Conservation (phyloP, 2,113 vertebrate genomes). For the Microcebus jonahi region DNA sequence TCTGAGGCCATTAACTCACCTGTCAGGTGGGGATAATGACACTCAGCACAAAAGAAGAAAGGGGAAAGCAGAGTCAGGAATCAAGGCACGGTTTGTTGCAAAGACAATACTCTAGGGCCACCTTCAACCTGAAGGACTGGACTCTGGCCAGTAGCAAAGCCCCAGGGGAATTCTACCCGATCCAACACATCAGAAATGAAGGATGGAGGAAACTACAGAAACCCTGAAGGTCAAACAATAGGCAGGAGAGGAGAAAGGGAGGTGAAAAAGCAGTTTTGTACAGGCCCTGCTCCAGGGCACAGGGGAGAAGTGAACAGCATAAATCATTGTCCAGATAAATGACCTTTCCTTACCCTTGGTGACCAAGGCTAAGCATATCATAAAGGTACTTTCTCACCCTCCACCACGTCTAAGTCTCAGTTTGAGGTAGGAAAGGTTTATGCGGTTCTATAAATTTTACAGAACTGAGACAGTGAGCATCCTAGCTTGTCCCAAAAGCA, state of each 20-base stretch:
- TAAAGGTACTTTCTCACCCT: neutral
- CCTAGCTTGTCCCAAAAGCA: neutral
- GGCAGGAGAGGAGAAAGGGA: neutral
- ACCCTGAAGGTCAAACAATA: neutral
- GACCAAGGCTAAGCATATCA: neutral
- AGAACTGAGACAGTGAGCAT: neutral
- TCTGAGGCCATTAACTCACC: neutral
- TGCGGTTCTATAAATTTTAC: neutral
- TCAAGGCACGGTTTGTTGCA: neutral
- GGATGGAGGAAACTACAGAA: neutral
- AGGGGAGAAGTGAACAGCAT: neutral
- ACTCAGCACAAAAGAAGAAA: neutral
- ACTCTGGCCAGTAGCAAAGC: neutral
- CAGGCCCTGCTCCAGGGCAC: neutral
- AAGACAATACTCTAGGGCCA: neutral
- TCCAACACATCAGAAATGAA: neutral
- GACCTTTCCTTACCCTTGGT: neutral
- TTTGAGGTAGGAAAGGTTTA: neutral
- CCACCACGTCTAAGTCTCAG: neutral
- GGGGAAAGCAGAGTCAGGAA: neutral
- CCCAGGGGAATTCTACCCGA: neutral
- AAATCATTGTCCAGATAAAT: neutral
- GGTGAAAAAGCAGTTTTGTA: neutral
- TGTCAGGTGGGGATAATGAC: neutral
- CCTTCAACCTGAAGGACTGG: neutral